phyloP scores from a whole-genome alignment of 2,113 vertebrate genomes.

The Cynopterus brachyotis region DNA sequence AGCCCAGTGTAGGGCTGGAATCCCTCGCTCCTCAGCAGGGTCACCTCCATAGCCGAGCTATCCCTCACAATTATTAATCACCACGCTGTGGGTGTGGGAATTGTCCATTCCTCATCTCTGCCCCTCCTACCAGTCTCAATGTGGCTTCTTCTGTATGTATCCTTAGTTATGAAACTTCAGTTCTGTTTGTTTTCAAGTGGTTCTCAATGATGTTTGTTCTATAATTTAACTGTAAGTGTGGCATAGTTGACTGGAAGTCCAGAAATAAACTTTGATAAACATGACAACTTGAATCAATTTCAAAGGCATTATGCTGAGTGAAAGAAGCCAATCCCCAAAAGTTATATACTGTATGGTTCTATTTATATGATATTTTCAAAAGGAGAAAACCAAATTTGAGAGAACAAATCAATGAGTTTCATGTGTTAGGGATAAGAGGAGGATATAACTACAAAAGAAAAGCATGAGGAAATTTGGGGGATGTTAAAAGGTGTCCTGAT shows the following conservation, averaged over 20 bases:
- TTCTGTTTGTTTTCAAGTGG: background rate
- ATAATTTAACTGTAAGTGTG: background rate
- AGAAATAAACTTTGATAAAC: background rate
- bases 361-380: background rate
- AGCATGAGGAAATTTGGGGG: background rate
- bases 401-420: background rate
- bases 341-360: background rate
- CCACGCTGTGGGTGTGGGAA: background rate
- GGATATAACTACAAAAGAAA: background rate
- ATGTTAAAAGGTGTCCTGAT: background rate
- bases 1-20: too few relatives aligned
- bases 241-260: background rate
- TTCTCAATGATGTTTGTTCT: background rate
- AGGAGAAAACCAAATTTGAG: background rate
- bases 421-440: background rate
- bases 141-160: background rate
- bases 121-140: background rate
- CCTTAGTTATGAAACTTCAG: background rate
- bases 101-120: background rate
- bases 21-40: background rate
- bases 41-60: background rate
- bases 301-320: background rate
- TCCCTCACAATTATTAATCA: background rate
- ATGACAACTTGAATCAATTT: background rate
- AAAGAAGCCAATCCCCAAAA: background rate